A percentile compares a stretch with the other conserved stretches of the same genome.
phyloP scores from a whole-genome alignment of 2,797 vertebrate species.

The Enteromius argenteus region DNA sequence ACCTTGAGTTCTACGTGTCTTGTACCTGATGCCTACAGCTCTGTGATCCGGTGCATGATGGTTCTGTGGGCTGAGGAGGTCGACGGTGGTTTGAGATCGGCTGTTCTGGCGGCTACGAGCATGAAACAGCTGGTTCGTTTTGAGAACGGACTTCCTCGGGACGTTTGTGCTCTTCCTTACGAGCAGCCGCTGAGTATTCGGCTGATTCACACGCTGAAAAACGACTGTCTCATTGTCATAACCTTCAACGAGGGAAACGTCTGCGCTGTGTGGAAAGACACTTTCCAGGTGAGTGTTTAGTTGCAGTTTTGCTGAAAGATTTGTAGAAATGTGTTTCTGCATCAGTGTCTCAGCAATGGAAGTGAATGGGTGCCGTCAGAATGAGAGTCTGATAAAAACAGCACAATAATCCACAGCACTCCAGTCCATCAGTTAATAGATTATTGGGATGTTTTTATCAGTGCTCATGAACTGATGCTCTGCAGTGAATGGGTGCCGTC shows the following conservation, averaged over 20 bases:
- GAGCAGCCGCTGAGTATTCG: conserved; percentile 79
- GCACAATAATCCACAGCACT: too few relatives aligned
- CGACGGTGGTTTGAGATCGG: conserved; percentile 70
- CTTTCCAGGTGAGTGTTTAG: conserved; percentile 81
- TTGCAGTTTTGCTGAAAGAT: not conserved
- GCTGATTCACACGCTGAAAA: conserved; percentile 75
- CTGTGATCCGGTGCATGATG: conserved; percentile 77
- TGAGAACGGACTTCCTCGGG: conserved; percentile 82
- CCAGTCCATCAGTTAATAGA: not conserved
- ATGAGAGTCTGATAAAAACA: too few relatives aligned
- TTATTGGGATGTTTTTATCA: too few relatives aligned
- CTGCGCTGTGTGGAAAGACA: conserved; percentile 85
- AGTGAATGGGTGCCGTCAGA: not conserved
- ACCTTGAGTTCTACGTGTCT: conserved; percentile 73
- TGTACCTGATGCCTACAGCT: conserved; percentile 85
- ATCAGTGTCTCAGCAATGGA: not conserved
- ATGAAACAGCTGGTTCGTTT: conserved; percentile 87
- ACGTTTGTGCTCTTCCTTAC: conserved; percentile 85
- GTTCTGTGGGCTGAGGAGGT: conserved; percentile 72
- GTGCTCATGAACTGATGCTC: too few relatives aligned
- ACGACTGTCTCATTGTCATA: conserved; percentile 79
- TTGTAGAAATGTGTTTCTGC: not conserved
- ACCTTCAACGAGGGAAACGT: conserved; percentile 79
- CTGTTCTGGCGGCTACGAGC: conserved; percentile 80
- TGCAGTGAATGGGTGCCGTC: not conserved